Evolutionary conservation across 1,140 invertebrate genomes (phyloP), one percentile per base, ranked within the genome.

Genomic region (Ylistrum balloti): DNA sequence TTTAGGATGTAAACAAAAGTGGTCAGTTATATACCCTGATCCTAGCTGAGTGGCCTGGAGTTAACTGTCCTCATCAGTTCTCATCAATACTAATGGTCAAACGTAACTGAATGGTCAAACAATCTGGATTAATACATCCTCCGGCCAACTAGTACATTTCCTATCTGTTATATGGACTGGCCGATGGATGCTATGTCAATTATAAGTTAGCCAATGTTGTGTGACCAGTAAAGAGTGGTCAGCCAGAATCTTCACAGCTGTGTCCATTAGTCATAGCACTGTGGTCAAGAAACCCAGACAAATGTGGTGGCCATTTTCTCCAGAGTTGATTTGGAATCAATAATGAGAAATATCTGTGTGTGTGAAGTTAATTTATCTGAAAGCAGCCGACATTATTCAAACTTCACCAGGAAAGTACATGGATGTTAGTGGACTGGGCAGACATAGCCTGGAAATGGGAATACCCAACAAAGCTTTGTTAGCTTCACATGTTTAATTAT

Each of bases 1-100:
- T 45, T 17, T n/a, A n/a, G n/a, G 56, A 74, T 74, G 56, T 74
- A 74, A 74, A 74, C 56, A 28, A 74, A 17, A 28, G 56, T 74
- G 56, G 56, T n/a, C 56, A 74, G 56, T 74, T 28, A 74, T 74
- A 11, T 74, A 28, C 2, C 56, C n/a, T 11, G 45, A 3, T 38
- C 35, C 35, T 7, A 38, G 35, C 45, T 28, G 56, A 74, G 56
- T 74, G 56, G 56, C 56, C n/a, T n/a, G 13, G 56, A 28, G 56
- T 74, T 17, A 74, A 74, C 9, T 74, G 56, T 74, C 56, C 56
- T 74, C n/a, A 74, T 48, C 45, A 48, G 45, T 2, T 22, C 45
- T 48, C 45, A 48, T n/a, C 56, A 74, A 74, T 74, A 28, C 56
- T 74, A 74, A 74, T 74, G 56, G 56, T 74, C n/a, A 74, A 74